Evolutionary conservation across 2,888 invertebrate species (phyloP).

Genomic region (Yponomeuta plumbellus): DNA sequence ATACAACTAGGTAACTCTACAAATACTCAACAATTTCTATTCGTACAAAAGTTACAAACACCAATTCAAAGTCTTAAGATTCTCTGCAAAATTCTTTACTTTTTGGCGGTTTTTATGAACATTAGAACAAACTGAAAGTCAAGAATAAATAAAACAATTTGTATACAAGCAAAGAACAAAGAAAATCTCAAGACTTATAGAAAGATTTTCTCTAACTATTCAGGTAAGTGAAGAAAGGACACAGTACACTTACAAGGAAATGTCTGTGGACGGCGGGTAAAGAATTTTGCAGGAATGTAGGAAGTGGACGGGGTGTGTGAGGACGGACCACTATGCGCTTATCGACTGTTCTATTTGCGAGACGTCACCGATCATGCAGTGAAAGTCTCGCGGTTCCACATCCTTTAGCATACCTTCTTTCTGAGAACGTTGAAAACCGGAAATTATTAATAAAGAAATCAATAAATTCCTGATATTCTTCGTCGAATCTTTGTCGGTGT

Average conservation of each 20-base stretch:
- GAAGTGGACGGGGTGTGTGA: slow-evolving; percentile 31
- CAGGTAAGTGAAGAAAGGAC: slow-evolving; percentile 25
- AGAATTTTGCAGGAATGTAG: slow-evolving; percentile 70
- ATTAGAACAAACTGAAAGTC: slow-evolving; percentile 17
- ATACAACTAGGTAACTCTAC: not conserved
- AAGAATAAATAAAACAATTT: too few relatives aligned
- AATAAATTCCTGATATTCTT: not conserved
- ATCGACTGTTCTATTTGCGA: slow-evolving; percentile 60
- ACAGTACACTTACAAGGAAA: slow-evolving; percentile 58
- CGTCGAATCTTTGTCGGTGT: too few relatives aligned
- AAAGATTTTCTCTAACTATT: slow-evolving; percentile 47
- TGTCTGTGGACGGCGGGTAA: slow-evolving; percentile 51
- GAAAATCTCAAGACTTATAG: slow-evolving; percentile 62
- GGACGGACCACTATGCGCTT: slow-evolving; percentile 39
- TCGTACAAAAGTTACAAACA: slow-evolving; percentile 22
- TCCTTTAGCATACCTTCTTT: slow-evolving; percentile 65
- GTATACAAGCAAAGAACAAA: slow-evolving; percentile 23
- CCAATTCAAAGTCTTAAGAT: slow-evolving; percentile 55
- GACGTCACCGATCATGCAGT: slow-evolving; percentile 69
- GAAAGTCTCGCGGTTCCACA: slow-evolving; percentile 67
- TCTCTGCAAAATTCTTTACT: slow-evolving; percentile 74
- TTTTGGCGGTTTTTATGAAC: slow-evolving; percentile 19
- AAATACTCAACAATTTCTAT: not conserved
- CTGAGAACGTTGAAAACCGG: slow-evolving; percentile 42
- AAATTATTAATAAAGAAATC: not conserved